Evolutionary conservation across 23 tunicate species (phyloP).

Genomic region (Halocynthia roretzi): DNA sequence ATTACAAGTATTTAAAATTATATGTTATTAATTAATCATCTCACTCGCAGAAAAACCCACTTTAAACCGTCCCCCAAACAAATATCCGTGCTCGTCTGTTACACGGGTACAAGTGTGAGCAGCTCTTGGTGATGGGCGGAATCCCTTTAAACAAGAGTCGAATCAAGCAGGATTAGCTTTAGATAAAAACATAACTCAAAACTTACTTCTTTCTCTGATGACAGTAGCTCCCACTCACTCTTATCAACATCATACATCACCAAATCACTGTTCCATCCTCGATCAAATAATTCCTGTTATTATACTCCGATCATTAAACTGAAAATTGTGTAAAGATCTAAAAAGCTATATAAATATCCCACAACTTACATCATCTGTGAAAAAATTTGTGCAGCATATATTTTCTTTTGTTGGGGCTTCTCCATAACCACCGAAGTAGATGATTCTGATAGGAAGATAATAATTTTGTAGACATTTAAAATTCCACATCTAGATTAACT

Average conservation of each 20-base stretch:
- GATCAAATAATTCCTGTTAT: neutral
- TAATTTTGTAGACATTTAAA: too few species aligned
- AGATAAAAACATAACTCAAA: neutral
- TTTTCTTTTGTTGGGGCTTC: neutral
- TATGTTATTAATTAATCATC: neutral
- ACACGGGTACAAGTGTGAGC: constrained; percentile 25
- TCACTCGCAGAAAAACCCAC: neutral
- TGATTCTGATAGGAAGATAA: constrained; percentile 3
- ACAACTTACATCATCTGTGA: too few species aligned
- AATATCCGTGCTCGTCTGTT: constrained; percentile 22
- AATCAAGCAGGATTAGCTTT: too few species aligned
- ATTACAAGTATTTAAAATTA: neutral
- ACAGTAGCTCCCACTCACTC: constrained; percentile 11
- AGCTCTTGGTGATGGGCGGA: constrained; percentile 24
- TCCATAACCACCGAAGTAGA: constrained; percentile 39
- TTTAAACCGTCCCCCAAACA: constrained; percentile 32
- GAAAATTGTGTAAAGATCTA: too few species aligned
- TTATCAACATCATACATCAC: constrained; percentile 17
- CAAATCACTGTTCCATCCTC: constrained; percentile 39
- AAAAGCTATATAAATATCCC: too few species aligned
- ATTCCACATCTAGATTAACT: neutral
- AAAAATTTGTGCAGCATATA: too few species aligned
- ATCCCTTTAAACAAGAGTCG: constrained; percentile 9
- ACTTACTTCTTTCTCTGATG: neutral
- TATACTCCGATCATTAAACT: too few species aligned